A percentile compares a stretch with the other conserved stretches of the same genome.
Evolutionary conservation across 2,888 invertebrate genomes (phyloP).

Genomic region (Tipula unca): DNA sequence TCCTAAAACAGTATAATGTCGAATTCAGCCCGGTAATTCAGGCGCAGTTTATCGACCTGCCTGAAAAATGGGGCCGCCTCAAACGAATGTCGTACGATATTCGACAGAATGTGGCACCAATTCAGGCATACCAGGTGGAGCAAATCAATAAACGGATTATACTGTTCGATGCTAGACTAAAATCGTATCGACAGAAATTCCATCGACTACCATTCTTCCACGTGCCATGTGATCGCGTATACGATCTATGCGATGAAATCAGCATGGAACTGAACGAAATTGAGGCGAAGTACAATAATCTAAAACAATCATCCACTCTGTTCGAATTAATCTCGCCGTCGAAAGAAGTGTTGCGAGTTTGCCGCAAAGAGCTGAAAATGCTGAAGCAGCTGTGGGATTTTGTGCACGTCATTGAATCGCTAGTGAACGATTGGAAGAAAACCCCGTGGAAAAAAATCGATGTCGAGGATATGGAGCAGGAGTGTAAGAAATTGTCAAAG

Average conservation of each 20-base stretch:
- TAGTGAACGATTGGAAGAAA: slow-evolving; percentile 85
- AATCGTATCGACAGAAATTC: slow-evolving; percentile 69
- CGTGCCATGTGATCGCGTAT: slow-evolving; percentile 57
- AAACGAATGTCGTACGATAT: slow-evolving; percentile 75
- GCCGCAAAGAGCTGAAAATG: slow-evolving; percentile 67
- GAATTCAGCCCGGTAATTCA: slow-evolving; percentile 39
- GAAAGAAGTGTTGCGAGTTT: slow-evolving; percentile 63
- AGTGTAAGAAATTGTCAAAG: slow-evolving; percentile 85
- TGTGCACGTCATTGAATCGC: slow-evolving; percentile 67
- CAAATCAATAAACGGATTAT: slow-evolving; percentile 74
- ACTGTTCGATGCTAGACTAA: slow-evolving; percentile 69
- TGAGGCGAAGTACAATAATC: slow-evolving; percentile 56
- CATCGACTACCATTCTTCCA: slow-evolving; percentile 49
- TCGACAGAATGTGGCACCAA: slow-evolving; percentile 77
- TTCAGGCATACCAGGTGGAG: slow-evolving; percentile 82
- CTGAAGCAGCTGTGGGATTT: slow-evolving; percentile 80
- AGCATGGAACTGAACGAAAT: slow-evolving; percentile 56
- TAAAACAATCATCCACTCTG: slow-evolving; percentile 66
- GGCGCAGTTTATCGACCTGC: slow-evolving; percentile 59
- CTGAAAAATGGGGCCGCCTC: slow-evolving; percentile 78
- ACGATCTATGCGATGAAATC: slow-evolving; percentile 58
- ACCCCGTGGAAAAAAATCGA: slow-evolving; percentile 92
- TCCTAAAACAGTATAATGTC: slow-evolving; percentile 77
- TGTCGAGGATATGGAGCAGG: slow-evolving; percentile 89
- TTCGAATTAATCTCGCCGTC: slow-evolving; percentile 85